A percentile compares a stretch with the other conserved stretches of the same genome.
Conservation (phyloP, 2,797 vertebrate genomes). For the Anabas testudineus region DNA sequence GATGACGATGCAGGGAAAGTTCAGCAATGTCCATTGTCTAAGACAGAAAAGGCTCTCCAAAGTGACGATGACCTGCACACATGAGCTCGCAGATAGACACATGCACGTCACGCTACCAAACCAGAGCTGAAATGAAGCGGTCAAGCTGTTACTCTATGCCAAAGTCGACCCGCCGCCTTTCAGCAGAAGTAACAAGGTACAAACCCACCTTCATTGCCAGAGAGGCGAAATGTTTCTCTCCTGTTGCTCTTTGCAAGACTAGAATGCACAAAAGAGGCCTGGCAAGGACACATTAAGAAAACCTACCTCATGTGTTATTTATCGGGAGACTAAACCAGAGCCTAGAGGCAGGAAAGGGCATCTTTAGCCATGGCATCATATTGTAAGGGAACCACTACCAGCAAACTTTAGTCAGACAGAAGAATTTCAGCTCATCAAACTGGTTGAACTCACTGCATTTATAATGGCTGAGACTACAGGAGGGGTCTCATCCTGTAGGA, state of each 20-base stretch:
- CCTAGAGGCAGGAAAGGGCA: slow-evolving; percentile 43
- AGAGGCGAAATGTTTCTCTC: slow-evolving; percentile 40
- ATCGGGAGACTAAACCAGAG: slow-evolving; percentile 69
- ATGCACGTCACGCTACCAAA: not conserved
- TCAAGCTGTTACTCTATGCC: slow-evolving; percentile 28
- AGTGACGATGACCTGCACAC: slow-evolving; percentile 22
- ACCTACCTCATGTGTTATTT: slow-evolving; percentile 75
- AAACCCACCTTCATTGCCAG: slow-evolving; percentile 69
- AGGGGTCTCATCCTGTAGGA: too few relatives aligned
- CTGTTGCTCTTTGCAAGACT: slow-evolving; percentile 39
- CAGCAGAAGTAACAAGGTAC: slow-evolving; percentile 12
- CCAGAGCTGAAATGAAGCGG: slow-evolving; percentile 16
- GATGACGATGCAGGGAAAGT: slow-evolving; percentile 30
- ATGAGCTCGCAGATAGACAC: not conserved
- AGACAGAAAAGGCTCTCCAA: slow-evolving; percentile 24
- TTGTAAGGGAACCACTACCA: slow-evolving; percentile 24
- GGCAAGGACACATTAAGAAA: slow-evolving; percentile 59
- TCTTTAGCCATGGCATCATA: slow-evolving; percentile 28
- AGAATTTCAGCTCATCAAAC: slow-evolving; percentile 16
- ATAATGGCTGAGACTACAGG: slow-evolving; percentile 7
- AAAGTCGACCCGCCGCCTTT: slow-evolving; percentile 22
- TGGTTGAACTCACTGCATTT: slow-evolving; percentile 3
- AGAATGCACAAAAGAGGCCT: slow-evolving; percentile 40
- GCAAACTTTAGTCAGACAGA: slow-evolving; percentile 21
- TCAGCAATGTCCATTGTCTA: slow-evolving; percentile 17